Evolutionary conservation across 2,888 invertebrate genomes (phyloP).

Genomic region (Eristalinus aeneus): DNA sequence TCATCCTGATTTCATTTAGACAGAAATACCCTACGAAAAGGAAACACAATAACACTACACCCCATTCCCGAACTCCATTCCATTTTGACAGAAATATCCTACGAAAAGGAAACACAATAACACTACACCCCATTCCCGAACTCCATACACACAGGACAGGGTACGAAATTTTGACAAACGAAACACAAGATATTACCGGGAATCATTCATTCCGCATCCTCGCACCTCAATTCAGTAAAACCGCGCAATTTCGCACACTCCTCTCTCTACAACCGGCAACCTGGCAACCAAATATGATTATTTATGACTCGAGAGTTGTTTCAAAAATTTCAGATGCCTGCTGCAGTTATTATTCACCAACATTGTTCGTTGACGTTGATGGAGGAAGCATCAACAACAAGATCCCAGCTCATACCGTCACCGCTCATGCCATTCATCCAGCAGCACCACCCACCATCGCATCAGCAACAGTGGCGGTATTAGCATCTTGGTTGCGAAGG

Average conservation of each 20-base stretch:
- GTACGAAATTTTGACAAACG: background rate
- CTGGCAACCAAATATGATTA: background rate
- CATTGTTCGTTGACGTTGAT: slow-evolving; percentile 21
- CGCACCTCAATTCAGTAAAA: background rate
- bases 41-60: too few species aligned
- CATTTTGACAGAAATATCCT: too few species aligned
- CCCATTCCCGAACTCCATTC: too few species aligned
- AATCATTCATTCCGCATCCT: background rate
- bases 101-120: too few species aligned
- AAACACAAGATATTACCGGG: background rate
- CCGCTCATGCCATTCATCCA: background rate
- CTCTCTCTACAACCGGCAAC: background rate
- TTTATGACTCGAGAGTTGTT: slow-evolving; percentile 13
- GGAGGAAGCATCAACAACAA: background rate
- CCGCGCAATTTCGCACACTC: background rate
- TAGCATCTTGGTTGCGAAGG: background rate
- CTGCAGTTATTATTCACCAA: slow-evolving; percentile 29
- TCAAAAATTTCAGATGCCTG: background rate
- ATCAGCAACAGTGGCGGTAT: background rate
- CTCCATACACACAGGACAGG: background rate
- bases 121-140: background rate
- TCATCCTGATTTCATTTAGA: too few species aligned
- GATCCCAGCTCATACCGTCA: background rate
- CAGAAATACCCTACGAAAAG: too few species aligned
- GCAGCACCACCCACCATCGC: too few species aligned